Evolutionary conservation across 2,888 invertebrate genomes (phyloP).

Genomic region (Osedax fenrisi): DNA sequence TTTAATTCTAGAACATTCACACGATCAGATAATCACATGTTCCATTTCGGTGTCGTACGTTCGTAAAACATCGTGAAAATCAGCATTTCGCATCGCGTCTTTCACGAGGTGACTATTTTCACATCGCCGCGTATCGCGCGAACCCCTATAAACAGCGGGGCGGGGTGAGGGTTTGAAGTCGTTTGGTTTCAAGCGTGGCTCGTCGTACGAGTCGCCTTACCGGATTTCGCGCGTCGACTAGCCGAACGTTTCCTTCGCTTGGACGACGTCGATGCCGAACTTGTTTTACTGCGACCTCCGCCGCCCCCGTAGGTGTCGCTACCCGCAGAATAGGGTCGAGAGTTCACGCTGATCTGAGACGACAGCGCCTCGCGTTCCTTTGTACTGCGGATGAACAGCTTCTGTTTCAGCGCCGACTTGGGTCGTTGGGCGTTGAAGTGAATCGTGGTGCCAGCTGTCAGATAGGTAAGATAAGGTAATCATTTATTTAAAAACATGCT

Average conservation of each 20-base stretch:
- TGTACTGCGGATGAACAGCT: conserved; percentile 28
- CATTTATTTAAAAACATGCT: background rate
- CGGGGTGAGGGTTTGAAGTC: background rate
- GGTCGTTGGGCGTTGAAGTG: conserved; percentile 27
- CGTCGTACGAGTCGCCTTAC: background rate
- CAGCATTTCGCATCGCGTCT: too few relatives aligned
- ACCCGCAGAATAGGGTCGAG: conserved; percentile 44
- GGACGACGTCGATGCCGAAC: background rate
- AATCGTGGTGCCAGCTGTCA: conserved; percentile 10
- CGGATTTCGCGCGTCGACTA: background rate
- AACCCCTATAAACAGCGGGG: too few relatives aligned
- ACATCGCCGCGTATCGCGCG: too few relatives aligned
- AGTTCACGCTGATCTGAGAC: conserved; percentile 40
- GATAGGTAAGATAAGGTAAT: background rate
- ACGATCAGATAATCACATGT: too few relatives aligned
- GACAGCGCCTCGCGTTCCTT: conserved; percentile 13
- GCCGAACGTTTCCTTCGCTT: background rate
- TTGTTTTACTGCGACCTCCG: background rate
- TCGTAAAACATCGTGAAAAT: too few relatives aligned
- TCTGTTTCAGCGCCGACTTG: conserved; percentile 25
- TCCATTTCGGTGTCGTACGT: too few relatives aligned
- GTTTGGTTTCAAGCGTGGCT: background rate
- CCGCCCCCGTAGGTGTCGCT: conserved; percentile 32
- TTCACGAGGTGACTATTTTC: too few relatives aligned
- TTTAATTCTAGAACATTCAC: too few relatives aligned